A percentile compares a stretch with the other conserved stretches of the same genome.
Conservation (phyloP, 2,113 vertebrate genomes). For the Prinia subflava region DNA sequence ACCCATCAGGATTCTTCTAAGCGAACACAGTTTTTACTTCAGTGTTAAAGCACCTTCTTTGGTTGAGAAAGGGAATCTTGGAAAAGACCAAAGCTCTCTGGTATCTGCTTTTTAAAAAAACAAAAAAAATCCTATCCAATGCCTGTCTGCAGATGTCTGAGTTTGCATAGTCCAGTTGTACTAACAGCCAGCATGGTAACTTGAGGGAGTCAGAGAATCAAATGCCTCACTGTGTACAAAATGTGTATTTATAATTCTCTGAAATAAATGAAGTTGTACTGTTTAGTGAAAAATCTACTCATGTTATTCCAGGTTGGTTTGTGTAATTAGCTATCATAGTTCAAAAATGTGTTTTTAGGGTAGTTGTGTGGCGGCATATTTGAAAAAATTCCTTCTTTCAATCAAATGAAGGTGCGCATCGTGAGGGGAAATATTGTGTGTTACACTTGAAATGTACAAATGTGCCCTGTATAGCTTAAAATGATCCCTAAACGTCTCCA, state of each 20-base stretch:
- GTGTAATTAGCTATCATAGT: slow-evolving; percentile 26
- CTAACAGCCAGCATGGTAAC: not conserved
- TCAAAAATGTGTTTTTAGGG: slow-evolving; percentile 4
- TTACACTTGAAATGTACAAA: slow-evolving; percentile 71
- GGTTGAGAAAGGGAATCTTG: slow-evolving; percentile 52
- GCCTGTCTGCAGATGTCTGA: not conserved
- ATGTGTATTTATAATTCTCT: slow-evolving; percentile 42
- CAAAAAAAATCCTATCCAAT: not conserved
- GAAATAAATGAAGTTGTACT: not conserved
- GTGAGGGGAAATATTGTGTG: slow-evolving; percentile 27
- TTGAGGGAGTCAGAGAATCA: slow-evolving; percentile 17
- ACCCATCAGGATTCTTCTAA: slow-evolving; percentile 25
- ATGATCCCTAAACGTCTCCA: slow-evolving; percentile 49
- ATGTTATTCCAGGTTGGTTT: slow-evolving; percentile 11
- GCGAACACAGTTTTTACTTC: slow-evolving; percentile 49
- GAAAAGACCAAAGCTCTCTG: slow-evolving; percentile 53
- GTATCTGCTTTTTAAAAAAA: not conserved
- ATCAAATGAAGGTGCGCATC: slow-evolving; percentile 33
- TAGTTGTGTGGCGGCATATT: not conserved
- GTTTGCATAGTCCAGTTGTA: slow-evolving; percentile 8
- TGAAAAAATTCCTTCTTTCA: slow-evolving; percentile 47
- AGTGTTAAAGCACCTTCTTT: slow-evolving; percentile 68
- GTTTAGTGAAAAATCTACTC: not conserved
- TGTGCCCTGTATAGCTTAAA: slow-evolving; percentile 57
- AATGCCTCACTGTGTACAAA: slow-evolving; percentile 22